phyloP scores from a whole-genome alignment of 2,888 invertebrate species.

The Tetragnatha montana region DNA sequence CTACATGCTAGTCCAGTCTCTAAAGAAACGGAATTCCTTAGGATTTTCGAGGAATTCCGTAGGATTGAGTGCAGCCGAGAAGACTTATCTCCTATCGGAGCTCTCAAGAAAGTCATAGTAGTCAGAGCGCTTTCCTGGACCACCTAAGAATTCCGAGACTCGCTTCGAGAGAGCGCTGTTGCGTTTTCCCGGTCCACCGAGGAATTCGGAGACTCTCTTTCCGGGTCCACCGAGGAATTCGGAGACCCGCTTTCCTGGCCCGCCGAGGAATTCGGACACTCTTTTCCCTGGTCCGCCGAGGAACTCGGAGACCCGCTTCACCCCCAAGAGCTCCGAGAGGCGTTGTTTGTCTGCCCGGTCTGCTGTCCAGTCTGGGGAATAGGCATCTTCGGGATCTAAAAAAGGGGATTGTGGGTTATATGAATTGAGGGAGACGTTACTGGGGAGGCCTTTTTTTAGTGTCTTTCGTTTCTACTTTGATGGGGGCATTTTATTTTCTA shows the following conservation, averaged over 20 bases:
- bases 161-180: slow-evolving; percentile 28
- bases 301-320: slow-evolving; percentile 66
- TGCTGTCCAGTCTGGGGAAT: slow-evolving; percentile 52
- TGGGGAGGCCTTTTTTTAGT: too few relatives aligned
- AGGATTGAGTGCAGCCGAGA: neutral
- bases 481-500: too few relatives aligned
- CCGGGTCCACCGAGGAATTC: slow-evolving; percentile 72
- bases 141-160: slow-evolving; percentile 71
- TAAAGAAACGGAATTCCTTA: neutral
- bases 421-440: too few relatives aligned
- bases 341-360: slow-evolving; percentile 44
- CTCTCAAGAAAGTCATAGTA: slow-evolving; percentile 57
- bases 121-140: slow-evolving; percentile 68
- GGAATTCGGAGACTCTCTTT: slow-evolving; percentile 71
- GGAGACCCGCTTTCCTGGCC: slow-evolving; percentile 71
- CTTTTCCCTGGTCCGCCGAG: slow-evolving; percentile 69
- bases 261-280: slow-evolving; percentile 71
- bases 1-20: neutral
- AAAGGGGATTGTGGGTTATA: slow-evolving; percentile 6
- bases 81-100: slow-evolving; percentile 49
- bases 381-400: slow-evolving; percentile 67
- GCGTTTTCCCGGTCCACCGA: slow-evolving; percentile 72
- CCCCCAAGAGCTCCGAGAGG: slow-evolving; percentile 59
- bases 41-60: neutral
- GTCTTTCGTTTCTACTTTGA: too few relatives aligned